Evolutionary conservation across 2,797 vertebrate species (phyloP), one percentile per base, ranked within the genome.

Genomic region (Zalophus californianus): DNA sequence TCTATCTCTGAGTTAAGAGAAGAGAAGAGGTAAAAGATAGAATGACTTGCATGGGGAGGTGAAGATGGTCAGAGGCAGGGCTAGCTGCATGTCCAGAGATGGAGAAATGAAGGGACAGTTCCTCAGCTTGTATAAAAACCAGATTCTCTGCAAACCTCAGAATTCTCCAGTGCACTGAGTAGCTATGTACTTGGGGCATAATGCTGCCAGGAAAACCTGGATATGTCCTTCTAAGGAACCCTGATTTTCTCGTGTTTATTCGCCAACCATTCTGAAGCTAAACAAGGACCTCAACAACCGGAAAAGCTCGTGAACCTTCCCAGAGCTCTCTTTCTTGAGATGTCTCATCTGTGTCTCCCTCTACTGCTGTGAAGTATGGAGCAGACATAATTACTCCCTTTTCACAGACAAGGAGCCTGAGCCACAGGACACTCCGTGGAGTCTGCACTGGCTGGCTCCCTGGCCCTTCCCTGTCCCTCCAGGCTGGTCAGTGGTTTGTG

Each of bases 111-210:
- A 91, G 58, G 27, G 52, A 58, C 3, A 0, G 4, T 4, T 18
- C 35, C 32, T 88, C 1, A 32, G 18, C 41, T 93, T 84, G 84
- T 66, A 7, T 62, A 78, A 72, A 62, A 50, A 84, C 3, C 11
- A 58, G 25, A 9, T 54, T 83, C 25, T 41, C 50, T 15, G 20
- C 32, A 82, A 72, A 87, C 29, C n/a, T 58, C 25, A 18, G 21
- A 60, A 52, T 64, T 9, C 7, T 35, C 50, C 44, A 52, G 27
- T 54, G n/a, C 9, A 18, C 62, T 2, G 7, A 4, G 27, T 60
- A 60, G 7, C 52, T 50, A 15, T 38, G 0, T 32, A 38, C 23
- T 89, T 32, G 44, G 25, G 27, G 15, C 0, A 0, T 21, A 7
- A 79, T 3, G 2, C 48, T 83, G 75, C 54, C 20, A 35, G 68